Conservation (phyloP, 2,888 invertebrate species). For the Eilema sororculum region DNA sequence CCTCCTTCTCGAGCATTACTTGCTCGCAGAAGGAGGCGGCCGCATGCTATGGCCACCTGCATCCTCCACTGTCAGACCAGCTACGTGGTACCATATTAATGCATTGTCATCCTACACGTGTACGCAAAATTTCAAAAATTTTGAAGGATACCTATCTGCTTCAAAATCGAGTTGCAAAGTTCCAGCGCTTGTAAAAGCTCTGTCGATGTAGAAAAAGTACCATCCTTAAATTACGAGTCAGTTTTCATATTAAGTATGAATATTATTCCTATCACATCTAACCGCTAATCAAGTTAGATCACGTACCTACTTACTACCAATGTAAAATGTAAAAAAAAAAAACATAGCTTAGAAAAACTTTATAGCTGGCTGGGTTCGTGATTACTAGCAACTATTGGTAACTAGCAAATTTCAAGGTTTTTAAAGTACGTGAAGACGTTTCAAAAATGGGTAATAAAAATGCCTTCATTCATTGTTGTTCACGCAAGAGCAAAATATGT, state of each 20-base stretch:
- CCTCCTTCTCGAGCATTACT: too few species aligned
- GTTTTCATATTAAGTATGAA: conserved; percentile 4
- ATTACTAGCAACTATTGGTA: conserved; percentile 20
- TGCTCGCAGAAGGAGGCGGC: too few species aligned
- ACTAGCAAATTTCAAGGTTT: conserved; percentile 42
- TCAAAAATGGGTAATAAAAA: conserved; percentile 40
- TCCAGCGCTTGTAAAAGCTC: too few species aligned
- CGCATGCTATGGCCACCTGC: too few species aligned
- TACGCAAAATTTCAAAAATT: too few species aligned
- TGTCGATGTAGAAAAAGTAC: not conserved
- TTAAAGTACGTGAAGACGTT: conserved; percentile 33
- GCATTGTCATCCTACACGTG: too few species aligned
- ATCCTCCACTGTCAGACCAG: too few species aligned
- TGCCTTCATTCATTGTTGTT: conserved; percentile 52
- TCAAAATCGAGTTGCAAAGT: too few species aligned
- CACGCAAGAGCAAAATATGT: conserved; percentile 69
- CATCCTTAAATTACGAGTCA: not conserved
- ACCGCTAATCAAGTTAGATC: conserved; percentile 20
- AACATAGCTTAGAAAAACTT: conserved; percentile 28
- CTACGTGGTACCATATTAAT: too few species aligned
- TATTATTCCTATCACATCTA: conserved; percentile 30
- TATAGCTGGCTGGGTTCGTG: conserved; percentile 23
- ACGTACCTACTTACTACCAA: conserved; percentile 27
- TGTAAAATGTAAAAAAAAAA: conserved; percentile 32
- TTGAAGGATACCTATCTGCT: too few species aligned